Evolutionary conservation across 2,113 vertebrate species (phyloP), one percentile per base, ranked within the genome.

Genomic region (Capreolus pygargus): DNA sequence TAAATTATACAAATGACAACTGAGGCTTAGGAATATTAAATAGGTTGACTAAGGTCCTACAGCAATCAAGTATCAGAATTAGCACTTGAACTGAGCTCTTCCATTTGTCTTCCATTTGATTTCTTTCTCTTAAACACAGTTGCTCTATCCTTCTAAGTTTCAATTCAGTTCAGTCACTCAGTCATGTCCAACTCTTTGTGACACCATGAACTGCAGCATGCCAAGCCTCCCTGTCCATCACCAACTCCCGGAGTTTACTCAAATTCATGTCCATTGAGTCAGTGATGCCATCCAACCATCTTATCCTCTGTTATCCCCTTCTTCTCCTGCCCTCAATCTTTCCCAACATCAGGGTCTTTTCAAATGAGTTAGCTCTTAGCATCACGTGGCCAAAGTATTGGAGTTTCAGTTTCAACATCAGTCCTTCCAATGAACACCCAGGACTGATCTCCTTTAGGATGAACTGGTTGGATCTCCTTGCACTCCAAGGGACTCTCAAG

Each of bases 131-230:
- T 33, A 95, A 52, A 70, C 9, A 64, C 15, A 82, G 21, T 23
- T 91, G 5, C 12, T 88, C 13, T 86, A 12, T 17, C 45, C 15
- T 93, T 91, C 25, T 83, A 50, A 61, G 16, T 57, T 30, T 67
- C 64, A n/a, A 8, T n/a, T 67, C 33, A n/a, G 23, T 67, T 67
- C 17, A n/a, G 16, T 36, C 33, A n/a, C 16, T 67, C 61, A 67
- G 16, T 67, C 4, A 0, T 67, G 61, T n/a, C 61, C 61, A 67
- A 5, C 33, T 67, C 61, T 67, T 67, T 67, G 33, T 0, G 1
- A 67, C 4, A 8, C 33, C 61, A 19, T 67, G 61, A 67, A n/a
- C 16, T 67, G 61, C 61, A 67, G 33, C 33, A 67, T 2, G 4
- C 61, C 61, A n/a, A 33, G 33, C 33, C 61, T 67, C 7, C 61